phyloP scores from a whole-genome alignment of 2,113 vertebrate species.

The Anser brachyrhynchus region DNA sequence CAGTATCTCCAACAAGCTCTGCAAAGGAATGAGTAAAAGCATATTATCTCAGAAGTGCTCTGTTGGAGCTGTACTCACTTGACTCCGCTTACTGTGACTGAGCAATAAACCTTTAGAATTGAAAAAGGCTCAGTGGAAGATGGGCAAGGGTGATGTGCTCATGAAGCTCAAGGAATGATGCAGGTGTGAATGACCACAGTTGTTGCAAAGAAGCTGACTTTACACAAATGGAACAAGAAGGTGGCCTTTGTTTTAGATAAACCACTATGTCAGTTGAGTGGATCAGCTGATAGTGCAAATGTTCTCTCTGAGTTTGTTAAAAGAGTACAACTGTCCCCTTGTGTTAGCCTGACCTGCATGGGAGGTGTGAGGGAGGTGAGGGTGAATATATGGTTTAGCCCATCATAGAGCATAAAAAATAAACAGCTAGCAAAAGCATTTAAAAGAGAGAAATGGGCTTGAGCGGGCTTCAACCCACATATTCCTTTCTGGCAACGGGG shows the following conservation, averaged over 20 bases:
- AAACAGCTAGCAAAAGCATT: not conserved
- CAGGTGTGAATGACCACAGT: not conserved
- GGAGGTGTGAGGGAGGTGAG: too few species aligned
- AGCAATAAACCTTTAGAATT: not conserved
- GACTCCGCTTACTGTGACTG: not conserved
- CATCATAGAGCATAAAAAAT: not conserved
- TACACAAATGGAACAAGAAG: not conserved
- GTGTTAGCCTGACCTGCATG: not conserved
- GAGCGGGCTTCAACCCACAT: not conserved
- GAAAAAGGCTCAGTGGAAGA: not conserved
- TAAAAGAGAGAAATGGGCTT: not conserved
- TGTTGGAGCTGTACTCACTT: too few species aligned
- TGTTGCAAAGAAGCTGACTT: not conserved
- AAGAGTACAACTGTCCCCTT: not conserved
- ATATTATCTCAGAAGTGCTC: not conserved
- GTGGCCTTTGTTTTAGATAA: not conserved
- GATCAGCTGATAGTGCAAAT: too few species aligned
- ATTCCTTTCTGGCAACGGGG: not conserved
- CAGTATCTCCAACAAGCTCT: not conserved
- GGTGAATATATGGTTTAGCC: not conserved
- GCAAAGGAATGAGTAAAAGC: not conserved
- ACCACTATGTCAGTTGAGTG: not conserved
- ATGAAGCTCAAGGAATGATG: not conserved
- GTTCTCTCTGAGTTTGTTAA: not conserved
- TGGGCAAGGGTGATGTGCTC: too few species aligned